Evolutionary conservation across 2,113 vertebrate genomes (phyloP), one percentile per base, ranked within the genome.

Genomic region (Illadopsis cleaveri): DNA sequence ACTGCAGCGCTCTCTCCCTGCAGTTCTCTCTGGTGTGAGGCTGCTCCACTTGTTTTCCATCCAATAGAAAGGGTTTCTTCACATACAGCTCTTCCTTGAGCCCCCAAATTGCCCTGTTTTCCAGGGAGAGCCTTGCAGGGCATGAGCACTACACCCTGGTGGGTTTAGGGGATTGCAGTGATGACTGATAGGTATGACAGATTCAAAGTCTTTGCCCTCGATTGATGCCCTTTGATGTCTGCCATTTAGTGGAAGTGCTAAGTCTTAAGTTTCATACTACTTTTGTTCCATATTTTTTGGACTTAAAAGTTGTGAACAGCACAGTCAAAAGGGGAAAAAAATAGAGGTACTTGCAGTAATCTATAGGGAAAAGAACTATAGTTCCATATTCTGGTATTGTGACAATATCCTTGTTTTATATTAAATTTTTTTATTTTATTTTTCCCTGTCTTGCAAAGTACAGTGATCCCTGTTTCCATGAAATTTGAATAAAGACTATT

Each of bases 401-500:
- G 98, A 98, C 96, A 97, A 98, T 98, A 98, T 98, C 95, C 97
- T 98, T 98, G 98, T 98, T 98, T 98, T 98, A 97, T 98, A 98
- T 98, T 97, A 97, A 97, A 96, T 93, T 98, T 98, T 98, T 98
- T 98, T 92, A 97, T 97, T 98, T 97, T 98, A 98, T 98, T 98
- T 91, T 95, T 70, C 91, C 97, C 97, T 94, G 97, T 98, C 97
- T 98, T 98, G 97, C 96, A 97, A 98, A 98, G 98, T 98, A 97
- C 97, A 97, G 98, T 98, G 98, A 96, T 83, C 96, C 97, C 97
- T 95, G 96, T 98, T 98, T 98, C 98, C 98, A 98, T 98, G 97
- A 98, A 97, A 97, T 98, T 98, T 98, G 97, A 98, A 98, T 98
- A 98, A 98, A 98, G 97, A 98, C 97, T 98, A 98, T 98, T 98